A percentile compares a stretch with the other conserved stretches of the same genome.
These are phyloP conservation scores for Catamblyrhynchus diadema DNA, from an alignment of 2,797 vertebrate genomes.

Conservation along the genomic window DNA sequence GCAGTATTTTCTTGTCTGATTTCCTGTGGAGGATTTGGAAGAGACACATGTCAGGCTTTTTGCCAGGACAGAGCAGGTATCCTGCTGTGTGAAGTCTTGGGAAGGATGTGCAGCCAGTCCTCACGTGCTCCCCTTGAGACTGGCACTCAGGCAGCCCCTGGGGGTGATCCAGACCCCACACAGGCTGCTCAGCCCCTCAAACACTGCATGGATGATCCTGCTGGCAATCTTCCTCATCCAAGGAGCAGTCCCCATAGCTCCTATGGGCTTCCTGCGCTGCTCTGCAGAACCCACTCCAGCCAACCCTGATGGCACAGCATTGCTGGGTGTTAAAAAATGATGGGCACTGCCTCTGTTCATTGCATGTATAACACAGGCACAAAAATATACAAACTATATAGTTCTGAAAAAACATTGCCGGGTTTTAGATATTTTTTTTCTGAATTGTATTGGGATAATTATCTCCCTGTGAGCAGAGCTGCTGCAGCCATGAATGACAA, in stretches of 20 bases:
- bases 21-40: background rate
- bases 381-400: background rate
- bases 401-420: background rate
- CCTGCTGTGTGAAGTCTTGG: background rate
- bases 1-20: background rate
- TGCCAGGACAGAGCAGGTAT: background rate
- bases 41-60: rapidly evolving
- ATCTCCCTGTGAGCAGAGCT: background rate
- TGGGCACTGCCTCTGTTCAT: background rate
- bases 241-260: background rate
- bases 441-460: background rate
- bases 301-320: background rate
- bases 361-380: background rate
- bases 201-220: background rate
- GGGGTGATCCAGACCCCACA: background rate
- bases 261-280: background rate
- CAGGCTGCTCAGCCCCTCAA: background rate
- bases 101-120: background rate
- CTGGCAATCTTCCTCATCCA: background rate
- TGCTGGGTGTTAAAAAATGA: background rate
- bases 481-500: background rate
- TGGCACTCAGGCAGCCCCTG: background rate
- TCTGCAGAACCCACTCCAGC: background rate
- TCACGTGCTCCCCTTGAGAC: rapidly evolving
- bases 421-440: background rate